These are phyloP conservation scores for Hesperia comma DNA, from an alignment of 2,888 invertebrate species.

Conservation along the genomic window DNA sequence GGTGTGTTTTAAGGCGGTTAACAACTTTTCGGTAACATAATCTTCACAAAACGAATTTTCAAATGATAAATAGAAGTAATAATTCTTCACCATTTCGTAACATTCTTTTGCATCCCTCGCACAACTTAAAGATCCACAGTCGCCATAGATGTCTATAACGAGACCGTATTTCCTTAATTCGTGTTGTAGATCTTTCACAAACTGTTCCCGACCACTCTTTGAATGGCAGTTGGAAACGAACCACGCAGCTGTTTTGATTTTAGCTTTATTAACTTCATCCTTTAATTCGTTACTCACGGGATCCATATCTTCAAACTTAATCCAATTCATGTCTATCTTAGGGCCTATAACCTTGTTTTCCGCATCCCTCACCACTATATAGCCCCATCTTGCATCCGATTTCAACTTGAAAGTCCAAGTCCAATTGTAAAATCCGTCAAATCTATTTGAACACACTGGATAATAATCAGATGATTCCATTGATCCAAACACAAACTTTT, in stretches of 20 bases:
- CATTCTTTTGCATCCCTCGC: conserved; percentile 49
- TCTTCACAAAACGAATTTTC: conserved; percentile 67
- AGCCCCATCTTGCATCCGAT: conserved; percentile 58
- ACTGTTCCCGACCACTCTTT: conserved; percentile 48
- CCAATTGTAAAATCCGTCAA: conserved; percentile 59
- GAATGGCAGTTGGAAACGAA: conserved; percentile 62
- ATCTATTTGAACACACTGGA: conserved; percentile 50
- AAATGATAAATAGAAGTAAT: conserved; percentile 67
- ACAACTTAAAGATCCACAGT: conserved; percentile 50
- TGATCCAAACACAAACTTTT: conserved; percentile 59
- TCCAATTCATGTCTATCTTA: conserved; percentile 52
- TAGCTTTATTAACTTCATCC: conserved; percentile 43
- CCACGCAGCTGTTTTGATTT: conserved; percentile 57
- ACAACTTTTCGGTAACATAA: conserved; percentile 66
- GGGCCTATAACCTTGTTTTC: conserved; percentile 53
- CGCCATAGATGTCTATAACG: conserved; percentile 57
- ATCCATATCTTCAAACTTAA: conserved; percentile 50
- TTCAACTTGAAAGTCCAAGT: conserved; percentile 62
- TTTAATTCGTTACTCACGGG: conserved; percentile 49
- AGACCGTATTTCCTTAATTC: conserved; percentile 51
- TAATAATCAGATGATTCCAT: conserved; percentile 61
- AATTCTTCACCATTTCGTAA: conserved; percentile 52
- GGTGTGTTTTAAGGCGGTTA: conserved; percentile 56
- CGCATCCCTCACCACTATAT: conserved; percentile 53
- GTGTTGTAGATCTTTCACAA: conserved; percentile 48